A percentile compares a stretch with the other conserved stretches of the same genome.
phyloP scores from a whole-genome alignment of 2,797 vertebrate genomes.

The Scomberomorus guttatus region DNA sequence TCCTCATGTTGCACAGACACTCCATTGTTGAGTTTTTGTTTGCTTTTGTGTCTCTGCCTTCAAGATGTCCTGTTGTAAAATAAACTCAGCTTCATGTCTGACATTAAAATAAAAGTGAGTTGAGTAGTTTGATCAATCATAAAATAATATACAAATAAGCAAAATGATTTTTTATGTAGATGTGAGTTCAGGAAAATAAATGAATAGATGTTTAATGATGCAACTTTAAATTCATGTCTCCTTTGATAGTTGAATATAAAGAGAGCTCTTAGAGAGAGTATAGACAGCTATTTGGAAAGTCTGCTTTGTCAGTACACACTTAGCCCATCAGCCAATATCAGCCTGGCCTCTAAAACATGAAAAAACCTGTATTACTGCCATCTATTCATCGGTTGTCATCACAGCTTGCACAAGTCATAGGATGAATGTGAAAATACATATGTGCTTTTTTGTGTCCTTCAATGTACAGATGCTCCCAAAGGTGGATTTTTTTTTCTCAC shows the following conservation, averaged over 20 bases:
- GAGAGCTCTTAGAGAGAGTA: too few species aligned
- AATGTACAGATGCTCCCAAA: not conserved
- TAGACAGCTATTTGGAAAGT: not conserved
- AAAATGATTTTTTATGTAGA: not conserved
- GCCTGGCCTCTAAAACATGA: not conserved
- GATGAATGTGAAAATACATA: not conserved
- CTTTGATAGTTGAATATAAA: not conserved
- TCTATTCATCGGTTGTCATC: not conserved
- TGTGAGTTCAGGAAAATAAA: not conserved
- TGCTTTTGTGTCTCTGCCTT: constrained; percentile 13
- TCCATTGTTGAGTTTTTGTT: constrained; percentile 20
- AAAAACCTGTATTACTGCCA: not conserved
- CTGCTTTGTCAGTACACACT: not conserved
- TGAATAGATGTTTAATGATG: not conserved
- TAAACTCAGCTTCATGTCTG: not conserved
- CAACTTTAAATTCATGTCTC: not conserved
- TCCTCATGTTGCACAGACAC: constrained; percentile 29
- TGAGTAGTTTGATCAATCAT: not conserved
- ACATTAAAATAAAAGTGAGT: not conserved
- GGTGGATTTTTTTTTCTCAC: not conserved
- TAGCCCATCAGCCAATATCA: not conserved
- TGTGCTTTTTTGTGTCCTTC: not conserved
- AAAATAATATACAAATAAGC: not conserved
- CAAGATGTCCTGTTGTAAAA: too few species aligned
- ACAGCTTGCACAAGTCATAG: not conserved